Base-by-base conservation (phyloP, 2,888 invertebrate genomes). In the Margaritifera margaritifera region DNA sequence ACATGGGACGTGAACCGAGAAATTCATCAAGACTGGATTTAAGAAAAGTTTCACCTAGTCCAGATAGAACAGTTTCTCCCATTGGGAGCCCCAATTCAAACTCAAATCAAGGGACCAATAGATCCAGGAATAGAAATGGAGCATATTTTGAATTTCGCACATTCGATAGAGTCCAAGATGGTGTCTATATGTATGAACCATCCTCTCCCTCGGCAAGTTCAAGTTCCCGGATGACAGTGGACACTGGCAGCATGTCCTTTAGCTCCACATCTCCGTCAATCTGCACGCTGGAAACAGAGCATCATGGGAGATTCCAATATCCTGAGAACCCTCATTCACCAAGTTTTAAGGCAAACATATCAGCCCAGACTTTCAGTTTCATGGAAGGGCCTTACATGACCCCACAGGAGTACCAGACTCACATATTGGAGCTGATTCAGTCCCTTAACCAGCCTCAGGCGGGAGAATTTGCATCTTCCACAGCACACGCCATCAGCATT, bases 371-470 rank as follows among this genome's bases (percentile, higher is more conserved):
- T 42, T 42, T 42, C 42, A 42, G 11, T 42, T 42, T 42, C 42
- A 42, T 42, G 42, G 42, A 42, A 20, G 74, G 66, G 24, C 68
- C 74, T 20, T 77, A 77, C 53, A 69, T 77, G 68, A 72, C 77
- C n/a, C 77, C 77, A 57, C 74, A 77, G 62, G 77, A 77, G 25
- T 77, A 77, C 50, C 77, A 77, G 60, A 74, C 77, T 4, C 74
- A 77, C 61, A 77, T 77, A 55, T 77, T 77, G 54, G 74, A 77
- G 51, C 64, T 77, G 22, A 77, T 77, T 42, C 67, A 77, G 24
- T 74, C 77, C 24, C 62, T 77, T 19, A 77, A 77, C 59, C 71
- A 77, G 66, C 68, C 77, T 3, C 62, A 57, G 57, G 73, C 72
- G 54, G 59, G 20, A 15, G 71, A 70, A 55, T 58, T 31, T 19